These are phyloP conservation scores for Nomada goodeniana DNA, from an alignment of 2,888 invertebrate species.

Conservation along the genomic window DNA sequence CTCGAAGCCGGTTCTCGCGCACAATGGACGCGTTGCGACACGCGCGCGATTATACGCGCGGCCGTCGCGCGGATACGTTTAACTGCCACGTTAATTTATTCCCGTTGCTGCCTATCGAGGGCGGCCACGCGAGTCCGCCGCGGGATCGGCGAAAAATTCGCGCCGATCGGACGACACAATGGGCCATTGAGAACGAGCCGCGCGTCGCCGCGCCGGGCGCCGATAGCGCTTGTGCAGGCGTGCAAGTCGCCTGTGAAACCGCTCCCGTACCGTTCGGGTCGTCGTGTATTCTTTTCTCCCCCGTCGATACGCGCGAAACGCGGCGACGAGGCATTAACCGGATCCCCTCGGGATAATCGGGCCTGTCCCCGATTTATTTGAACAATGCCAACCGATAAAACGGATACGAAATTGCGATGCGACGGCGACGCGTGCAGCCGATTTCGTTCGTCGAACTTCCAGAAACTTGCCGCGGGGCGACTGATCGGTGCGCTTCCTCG, in stretches of 20 bases:
- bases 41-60: slow-evolving; percentile 69
- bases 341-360: slow-evolving; percentile 57
- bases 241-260: slow-evolving; percentile 47
- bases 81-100: slow-evolving; percentile 77
- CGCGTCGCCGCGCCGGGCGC: slow-evolving; percentile 50
- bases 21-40: slow-evolving; percentile 78
- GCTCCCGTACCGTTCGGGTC: slow-evolving; percentile 34
- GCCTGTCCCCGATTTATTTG: slow-evolving; percentile 47
- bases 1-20: slow-evolving; percentile 69
- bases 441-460: slow-evolving; percentile 9
- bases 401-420: neutral
- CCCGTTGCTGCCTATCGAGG: slow-evolving; percentile 72
- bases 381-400: slow-evolving; percentile 33
- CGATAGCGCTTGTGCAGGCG: slow-evolving; percentile 65
- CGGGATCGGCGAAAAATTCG: slow-evolving; percentile 66
- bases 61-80: slow-evolving; percentile 66
- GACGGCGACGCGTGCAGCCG: neutral
- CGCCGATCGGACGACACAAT: slow-evolving; percentile 72
- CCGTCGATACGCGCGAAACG: slow-evolving; percentile 45
- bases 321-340: slow-evolving; percentile 55
- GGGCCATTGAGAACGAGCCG: slow-evolving; percentile 72
- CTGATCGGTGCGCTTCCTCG: slow-evolving; percentile 25
- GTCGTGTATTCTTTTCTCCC: slow-evolving; percentile 8
- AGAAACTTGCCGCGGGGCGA: neutral
- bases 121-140: slow-evolving; percentile 66